phyloP scores from a whole-genome alignment of 2,113 vertebrate genomes.

The Laterallus jamaicensis region DNA sequence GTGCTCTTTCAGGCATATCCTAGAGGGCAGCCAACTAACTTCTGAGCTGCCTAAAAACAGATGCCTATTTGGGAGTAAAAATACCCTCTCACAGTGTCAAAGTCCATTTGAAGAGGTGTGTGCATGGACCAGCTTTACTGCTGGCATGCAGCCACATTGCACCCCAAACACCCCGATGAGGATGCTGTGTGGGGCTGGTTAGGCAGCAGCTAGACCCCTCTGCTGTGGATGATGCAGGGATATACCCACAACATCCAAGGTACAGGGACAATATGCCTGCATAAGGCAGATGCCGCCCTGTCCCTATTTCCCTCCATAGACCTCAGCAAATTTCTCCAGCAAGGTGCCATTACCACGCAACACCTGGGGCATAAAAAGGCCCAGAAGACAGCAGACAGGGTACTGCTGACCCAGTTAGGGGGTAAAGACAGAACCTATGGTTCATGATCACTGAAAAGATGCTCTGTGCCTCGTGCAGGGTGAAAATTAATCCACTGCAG shows the following conservation, averaged over 20 bases:
- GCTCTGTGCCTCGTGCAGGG: neutral
- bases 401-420: neutral
- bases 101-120: accelerated
- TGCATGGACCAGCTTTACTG: accelerated
- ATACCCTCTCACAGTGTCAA: neutral
- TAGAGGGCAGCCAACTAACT: neutral
- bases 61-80: neutral
- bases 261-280: accelerated
- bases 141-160: accelerated
- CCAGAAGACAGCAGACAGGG: neutral
- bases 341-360: accelerated
- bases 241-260: neutral
- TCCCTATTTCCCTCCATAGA: neutral
- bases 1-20: neutral
- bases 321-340: neutral
- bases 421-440: accelerated
- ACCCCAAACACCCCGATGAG: neutral
- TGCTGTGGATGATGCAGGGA: neutral
- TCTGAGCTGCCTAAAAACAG: neutral
- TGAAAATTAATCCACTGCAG: neutral
- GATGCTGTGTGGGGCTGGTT: neutral
- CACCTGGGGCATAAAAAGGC: neutral
- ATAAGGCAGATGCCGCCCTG: accelerated
- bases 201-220: neutral
- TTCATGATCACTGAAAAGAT: neutral